A percentile compares a stretch with the other conserved stretches of the same genome.
These are phyloP conservation scores for Spicauda simplicius DNA, from an alignment of 2,888 invertebrate genomes.

Conservation along the genomic window DNA sequence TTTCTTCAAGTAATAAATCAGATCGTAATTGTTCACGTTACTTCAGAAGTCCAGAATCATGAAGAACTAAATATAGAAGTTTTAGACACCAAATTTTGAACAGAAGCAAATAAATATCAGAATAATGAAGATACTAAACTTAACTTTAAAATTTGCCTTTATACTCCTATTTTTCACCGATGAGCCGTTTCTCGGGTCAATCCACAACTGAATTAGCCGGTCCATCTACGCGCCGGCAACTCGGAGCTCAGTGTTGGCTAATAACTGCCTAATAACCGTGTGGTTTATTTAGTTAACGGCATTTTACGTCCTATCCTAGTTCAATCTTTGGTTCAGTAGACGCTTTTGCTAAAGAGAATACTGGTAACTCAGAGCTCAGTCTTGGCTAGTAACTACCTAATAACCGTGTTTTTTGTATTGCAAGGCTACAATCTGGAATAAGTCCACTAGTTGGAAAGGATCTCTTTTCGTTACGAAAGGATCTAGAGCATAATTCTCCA, in stretches of 20 bases:
- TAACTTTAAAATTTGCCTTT: neutral
- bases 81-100: slow-evolving; percentile 34
- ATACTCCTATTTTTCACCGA: neutral
- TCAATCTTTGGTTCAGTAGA: neutral
- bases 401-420: too few relatives aligned
- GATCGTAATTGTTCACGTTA: too few relatives aligned
- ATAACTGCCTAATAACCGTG: slow-evolving; percentile 43
- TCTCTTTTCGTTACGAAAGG: too few relatives aligned
- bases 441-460: too few relatives aligned
- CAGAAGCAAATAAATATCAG: neutral
- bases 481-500: too few relatives aligned
- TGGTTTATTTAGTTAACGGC: slow-evolving; percentile 54
- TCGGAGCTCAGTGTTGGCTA: slow-evolving; percentile 44
- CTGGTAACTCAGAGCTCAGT: too few relatives aligned
- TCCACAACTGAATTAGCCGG: slow-evolving; percentile 27
- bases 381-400: too few relatives aligned
- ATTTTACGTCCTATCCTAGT: slow-evolving; percentile 26
- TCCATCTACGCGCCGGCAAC: slow-evolving; percentile 39
- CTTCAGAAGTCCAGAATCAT: too few relatives aligned
- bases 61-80: too few relatives aligned
- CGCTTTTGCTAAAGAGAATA: neutral
- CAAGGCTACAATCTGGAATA: too few relatives aligned
- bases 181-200: neutral
- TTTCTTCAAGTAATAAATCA: too few relatives aligned
- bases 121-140: too few relatives aligned